These are phyloP conservation scores for Portunus trituberculatus DNA, from an alignment of 1,140 invertebrate species.

Conservation along the genomic window DNA sequence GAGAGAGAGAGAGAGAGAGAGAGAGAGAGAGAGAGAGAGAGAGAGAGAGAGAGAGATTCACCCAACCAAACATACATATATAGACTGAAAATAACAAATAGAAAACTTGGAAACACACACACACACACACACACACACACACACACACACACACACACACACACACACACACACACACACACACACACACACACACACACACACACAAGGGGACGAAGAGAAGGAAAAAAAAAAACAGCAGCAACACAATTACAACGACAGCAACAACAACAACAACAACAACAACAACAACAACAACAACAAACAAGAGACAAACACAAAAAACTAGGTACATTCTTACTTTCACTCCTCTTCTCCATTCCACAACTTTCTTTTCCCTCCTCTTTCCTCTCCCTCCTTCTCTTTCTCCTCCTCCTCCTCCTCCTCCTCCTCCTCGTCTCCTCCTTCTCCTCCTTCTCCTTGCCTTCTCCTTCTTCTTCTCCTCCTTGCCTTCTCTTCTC, in stretches of 20 bases:
- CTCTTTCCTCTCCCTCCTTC: not conserved
- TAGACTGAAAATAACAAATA: not conserved
- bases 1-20: constrained; percentile 41
- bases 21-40: constrained; percentile 41
- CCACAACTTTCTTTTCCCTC: not conserved
- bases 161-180: too few species aligned
- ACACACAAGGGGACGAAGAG: too few species aligned
- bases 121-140: too few species aligned
- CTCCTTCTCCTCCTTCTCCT: not conserved
- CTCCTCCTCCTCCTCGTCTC: not conserved
- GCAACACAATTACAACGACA: too few species aligned
- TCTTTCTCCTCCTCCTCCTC: not conserved
- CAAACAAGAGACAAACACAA: too few species aligned
- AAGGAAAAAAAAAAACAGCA: too few species aligned
- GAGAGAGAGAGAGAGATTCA: constrained; percentile 31
- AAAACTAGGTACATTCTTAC: not conserved
- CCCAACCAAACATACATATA: not conserved
- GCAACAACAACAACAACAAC: too few species aligned
- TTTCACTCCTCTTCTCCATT: not conserved
- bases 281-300: too few species aligned
- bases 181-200: too few species aligned
- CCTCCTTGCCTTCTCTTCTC: not conserved
- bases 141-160: too few species aligned
- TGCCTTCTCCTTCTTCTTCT: not conserved
- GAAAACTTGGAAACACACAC: too few species aligned